A percentile compares a stretch with the other conserved stretches of the same genome.
These are phyloP conservation scores for Campoletis sonorensis DNA, from an alignment of 1,140 invertebrate genomes.

Conservation along the genomic window DNA sequence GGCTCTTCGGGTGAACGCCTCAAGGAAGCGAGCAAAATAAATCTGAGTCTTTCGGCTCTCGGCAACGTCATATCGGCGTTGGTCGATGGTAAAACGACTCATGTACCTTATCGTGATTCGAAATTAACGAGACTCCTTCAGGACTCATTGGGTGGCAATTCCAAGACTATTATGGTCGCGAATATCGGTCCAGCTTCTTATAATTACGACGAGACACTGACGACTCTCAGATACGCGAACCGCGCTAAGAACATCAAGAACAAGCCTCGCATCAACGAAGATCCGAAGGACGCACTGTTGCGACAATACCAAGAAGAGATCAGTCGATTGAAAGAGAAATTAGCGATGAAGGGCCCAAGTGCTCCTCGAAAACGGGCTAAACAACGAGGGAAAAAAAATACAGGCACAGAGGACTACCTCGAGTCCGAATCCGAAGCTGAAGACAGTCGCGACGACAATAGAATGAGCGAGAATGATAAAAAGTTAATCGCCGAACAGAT, in stretches of 20 bases:
- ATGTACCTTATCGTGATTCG: conserved; percentile 96
- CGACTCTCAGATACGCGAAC: conserved; percentile 97
- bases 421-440: conserved; percentile 73
- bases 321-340: conserved; percentile 91
- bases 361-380: conserved; percentile 75
- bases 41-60: conserved; percentile 93
- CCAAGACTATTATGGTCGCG: conserved; percentile 97
- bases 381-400: conserved; percentile 75
- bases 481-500: conserved; percentile 79
- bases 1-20: conserved; percentile 92
- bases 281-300: conserved; percentile 97
- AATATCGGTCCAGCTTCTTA: conserved; percentile 97
- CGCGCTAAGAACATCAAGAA: conserved; percentile 99
- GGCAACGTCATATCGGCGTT: conserved; percentile 97
- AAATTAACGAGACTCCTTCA: conserved; percentile 95
- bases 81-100: conserved; percentile 94
- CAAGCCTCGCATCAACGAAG: conserved; percentile 97
- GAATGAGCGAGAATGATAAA: conserved; percentile 79
- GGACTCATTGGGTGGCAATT: conserved; percentile 96
- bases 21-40: conserved; percentile 97
- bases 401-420: conserved; percentile 72
- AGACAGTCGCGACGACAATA: conserved; percentile 77
- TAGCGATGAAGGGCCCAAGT: conserved; percentile 82
- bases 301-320: conserved; percentile 98
- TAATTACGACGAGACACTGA: conserved; percentile 98